A percentile compares a stretch with the other conserved stretches of the same genome.
These are phyloP conservation scores for Pundamilia nyererei DNA, from an alignment of 2,113 vertebrate species.

Conservation along the genomic window DNA sequence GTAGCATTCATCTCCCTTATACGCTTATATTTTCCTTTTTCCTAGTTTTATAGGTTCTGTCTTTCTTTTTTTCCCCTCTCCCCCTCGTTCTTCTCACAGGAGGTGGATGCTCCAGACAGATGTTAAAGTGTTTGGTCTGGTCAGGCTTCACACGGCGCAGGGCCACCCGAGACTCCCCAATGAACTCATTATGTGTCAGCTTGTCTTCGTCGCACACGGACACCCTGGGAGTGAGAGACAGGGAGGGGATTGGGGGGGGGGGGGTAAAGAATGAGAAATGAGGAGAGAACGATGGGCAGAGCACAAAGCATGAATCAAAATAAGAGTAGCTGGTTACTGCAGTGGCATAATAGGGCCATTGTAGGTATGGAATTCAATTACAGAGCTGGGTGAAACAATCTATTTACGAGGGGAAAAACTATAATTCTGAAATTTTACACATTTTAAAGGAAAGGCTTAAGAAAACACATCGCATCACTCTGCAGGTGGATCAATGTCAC, in stretches of 20 bases:
- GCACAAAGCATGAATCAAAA: not conserved
- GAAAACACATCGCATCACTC: not conserved
- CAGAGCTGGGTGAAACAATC: not conserved
- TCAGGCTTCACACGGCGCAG: constrained; percentile 84
- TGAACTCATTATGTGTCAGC: constrained; percentile 89
- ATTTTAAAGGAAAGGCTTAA: not conserved
- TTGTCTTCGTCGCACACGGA: constrained; percentile 89
- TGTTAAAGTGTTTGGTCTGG: constrained; percentile 85
- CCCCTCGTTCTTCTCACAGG: constrained; percentile 60
- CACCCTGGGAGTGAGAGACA: constrained; percentile 62
- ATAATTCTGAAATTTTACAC: not conserved
- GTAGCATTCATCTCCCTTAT: not conserved
- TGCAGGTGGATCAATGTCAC: not conserved
- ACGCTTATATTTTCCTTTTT: not conserved
- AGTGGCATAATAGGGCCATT: not conserved
- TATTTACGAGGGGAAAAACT: not conserved
- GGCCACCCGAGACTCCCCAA: constrained; percentile 83
- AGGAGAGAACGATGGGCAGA: not conserved
- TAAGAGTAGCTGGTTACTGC: not conserved
- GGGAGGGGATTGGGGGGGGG: not conserved
- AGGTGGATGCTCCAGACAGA: constrained; percentile 83
- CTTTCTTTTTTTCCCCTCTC: not conserved
- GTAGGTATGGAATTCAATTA: not conserved
- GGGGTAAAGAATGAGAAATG: not conserved
- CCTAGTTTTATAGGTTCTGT: not conserved